These are phyloP conservation scores for Pampus argenteus DNA, from an alignment of 2,797 vertebrate genomes.

Conservation along the genomic window DNA sequence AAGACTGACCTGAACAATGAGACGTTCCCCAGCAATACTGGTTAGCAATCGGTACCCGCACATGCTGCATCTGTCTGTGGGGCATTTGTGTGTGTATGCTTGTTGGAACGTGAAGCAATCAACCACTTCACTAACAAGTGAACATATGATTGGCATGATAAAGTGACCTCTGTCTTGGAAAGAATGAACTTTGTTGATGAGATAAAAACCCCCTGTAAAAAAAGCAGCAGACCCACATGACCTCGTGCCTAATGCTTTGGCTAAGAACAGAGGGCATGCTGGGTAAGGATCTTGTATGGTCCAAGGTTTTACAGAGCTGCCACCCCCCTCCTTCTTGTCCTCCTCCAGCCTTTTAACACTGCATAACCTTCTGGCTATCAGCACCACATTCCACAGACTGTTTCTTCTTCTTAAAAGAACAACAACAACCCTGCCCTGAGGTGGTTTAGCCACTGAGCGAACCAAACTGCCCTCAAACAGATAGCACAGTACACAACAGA, in stretches of 20 bases:
- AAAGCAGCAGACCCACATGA: slow-evolving; percentile 67
- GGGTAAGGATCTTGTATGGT: slow-evolving; percentile 68
- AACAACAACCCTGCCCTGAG: slow-evolving; percentile 78
- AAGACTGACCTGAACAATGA: slow-evolving; percentile 20
- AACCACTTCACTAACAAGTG: slow-evolving; percentile 36
- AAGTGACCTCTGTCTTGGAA: slow-evolving; percentile 66
- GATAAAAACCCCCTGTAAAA: slow-evolving; percentile 56
- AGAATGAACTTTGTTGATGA: slow-evolving; percentile 68
- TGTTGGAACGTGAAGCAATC: slow-evolving; percentile 56
- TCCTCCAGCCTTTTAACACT: slow-evolving; percentile 67
- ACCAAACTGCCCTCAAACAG: slow-evolving; percentile 63
- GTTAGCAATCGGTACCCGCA: slow-evolving; percentile 2
- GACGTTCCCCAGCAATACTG: slow-evolving; percentile 10
- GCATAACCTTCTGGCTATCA: slow-evolving; percentile 82
- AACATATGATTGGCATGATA: slow-evolving; percentile 68
- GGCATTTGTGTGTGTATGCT: background rate
- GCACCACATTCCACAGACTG: slow-evolving; percentile 77
- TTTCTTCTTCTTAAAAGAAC: slow-evolving; percentile 78
- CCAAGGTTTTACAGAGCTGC: slow-evolving; percentile 66
- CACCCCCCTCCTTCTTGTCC: slow-evolving; percentile 30
- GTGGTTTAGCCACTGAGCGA: slow-evolving; percentile 67
- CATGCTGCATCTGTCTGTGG: background rate
- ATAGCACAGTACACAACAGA: slow-evolving; percentile 39
- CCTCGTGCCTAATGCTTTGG: slow-evolving; percentile 57
- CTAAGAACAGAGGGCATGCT: slow-evolving; percentile 72